Conservation (phyloP, 2,888 invertebrate genomes). For the Nemurella pictetii region DNA sequence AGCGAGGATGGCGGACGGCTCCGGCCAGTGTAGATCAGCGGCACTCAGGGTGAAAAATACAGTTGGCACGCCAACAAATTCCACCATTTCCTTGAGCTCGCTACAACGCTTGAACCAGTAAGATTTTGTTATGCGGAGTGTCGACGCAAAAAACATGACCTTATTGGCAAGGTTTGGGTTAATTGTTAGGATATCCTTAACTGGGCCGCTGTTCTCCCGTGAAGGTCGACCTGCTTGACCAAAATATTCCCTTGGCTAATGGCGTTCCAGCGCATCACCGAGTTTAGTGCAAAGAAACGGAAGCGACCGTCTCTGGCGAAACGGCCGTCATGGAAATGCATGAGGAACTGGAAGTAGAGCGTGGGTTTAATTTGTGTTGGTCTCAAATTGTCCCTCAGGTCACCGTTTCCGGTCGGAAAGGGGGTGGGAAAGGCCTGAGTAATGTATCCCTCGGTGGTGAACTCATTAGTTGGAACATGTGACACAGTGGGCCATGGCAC, state of each 20-base stretch:
- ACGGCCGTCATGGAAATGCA: conserved; percentile 18
- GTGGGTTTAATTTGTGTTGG: neutral
- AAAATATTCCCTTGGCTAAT: too few species aligned
- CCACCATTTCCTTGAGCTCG: conserved; percentile 38
- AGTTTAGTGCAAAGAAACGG: conserved; percentile 27
- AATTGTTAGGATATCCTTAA: conserved; percentile 18
- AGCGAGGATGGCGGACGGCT: conserved; percentile 32
- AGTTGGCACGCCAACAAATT: conserved; percentile 38
- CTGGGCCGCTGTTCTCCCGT: too few species aligned
- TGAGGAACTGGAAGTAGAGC: neutral
- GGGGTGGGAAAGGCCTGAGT: conserved; percentile 35
- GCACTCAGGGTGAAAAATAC: conserved; percentile 41
- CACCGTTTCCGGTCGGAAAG: conserved; percentile 35
- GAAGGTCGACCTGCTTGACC: too few species aligned
- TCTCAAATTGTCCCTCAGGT: conserved; percentile 15
- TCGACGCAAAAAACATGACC: conserved; percentile 36
- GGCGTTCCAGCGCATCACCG: conserved; percentile 1
- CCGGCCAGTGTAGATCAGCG: too few species aligned
- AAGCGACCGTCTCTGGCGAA: conserved; percentile 14
- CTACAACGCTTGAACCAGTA: conserved; percentile 17
- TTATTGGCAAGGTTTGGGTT: conserved; percentile 25
- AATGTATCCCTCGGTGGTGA: conserved; percentile 31
- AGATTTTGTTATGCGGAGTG: conserved; percentile 35
- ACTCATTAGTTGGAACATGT: conserved; percentile 26
- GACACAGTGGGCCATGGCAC: neutral